Evolutionary conservation across 2,888 invertebrate species (phyloP), one percentile per base, ranked within the genome.

Genomic region (Meloe dianella): DNA sequence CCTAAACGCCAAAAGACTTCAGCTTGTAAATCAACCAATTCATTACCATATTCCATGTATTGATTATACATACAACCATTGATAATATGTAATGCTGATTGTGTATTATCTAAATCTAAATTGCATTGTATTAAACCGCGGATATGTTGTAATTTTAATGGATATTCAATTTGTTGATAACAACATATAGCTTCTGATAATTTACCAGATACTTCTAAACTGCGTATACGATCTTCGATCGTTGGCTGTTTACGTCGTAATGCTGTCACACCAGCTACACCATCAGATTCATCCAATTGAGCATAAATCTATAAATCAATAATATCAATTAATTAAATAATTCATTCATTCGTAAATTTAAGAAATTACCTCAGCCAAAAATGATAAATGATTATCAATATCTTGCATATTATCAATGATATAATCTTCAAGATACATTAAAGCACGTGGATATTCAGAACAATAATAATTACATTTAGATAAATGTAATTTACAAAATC

Each of bases 1-100:
- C 93, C 92, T 24, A 98, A 85, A 63, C 94, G 90, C 95, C 96
- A 96, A 32, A 96, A 86, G 0, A 96, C 91, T 81, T 98, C 97
- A 0, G 94, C 91, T 65, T 90, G 88, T 76, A 88, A 88, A 73
- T 90, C 89, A 54, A 87, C 84, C 72, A 95, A 86, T 65, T 91
- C 82, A 73, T 88, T 87, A 35, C 86, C 86, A 56, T 88, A 86
- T 73, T 88, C 87, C 0, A 88, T 87, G 80, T 86, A 84, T 9
- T 86, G 85, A 58, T 89, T 87, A 62, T 89, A 82, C n/a, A 90
- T 83, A 51, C 51, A 51, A 0, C 91, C 91, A 74, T 92, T 89
- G 1, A 92, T 88, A 69, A 95, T 87, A 20, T 91, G 87, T 71
- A 93, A 86, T 0, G 96, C 95, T 0, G 93, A 93, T 77, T 91